Conservation (phyloP, 1,140 invertebrate species). For the Drosophila watanabei region DNA sequence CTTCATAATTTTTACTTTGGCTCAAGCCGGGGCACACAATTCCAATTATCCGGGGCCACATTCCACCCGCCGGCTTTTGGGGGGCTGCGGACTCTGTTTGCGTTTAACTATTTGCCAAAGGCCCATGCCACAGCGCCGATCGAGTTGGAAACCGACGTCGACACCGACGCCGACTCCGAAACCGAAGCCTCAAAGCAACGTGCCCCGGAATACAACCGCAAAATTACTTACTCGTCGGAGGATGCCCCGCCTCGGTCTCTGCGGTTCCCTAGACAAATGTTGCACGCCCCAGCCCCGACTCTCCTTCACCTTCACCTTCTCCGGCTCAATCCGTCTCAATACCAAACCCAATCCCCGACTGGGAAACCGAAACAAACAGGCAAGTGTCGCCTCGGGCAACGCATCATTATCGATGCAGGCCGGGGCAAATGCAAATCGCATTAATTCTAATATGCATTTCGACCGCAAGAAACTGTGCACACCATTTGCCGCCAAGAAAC, state of each 20-base stretch:
- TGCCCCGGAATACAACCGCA: slow-evolving; percentile 74
- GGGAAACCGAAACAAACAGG: slow-evolving; percentile 47
- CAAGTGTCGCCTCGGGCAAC: slow-evolving; percentile 38
- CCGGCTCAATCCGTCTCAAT: not conserved
- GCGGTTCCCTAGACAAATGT: slow-evolving; percentile 57
- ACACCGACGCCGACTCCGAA: not conserved
- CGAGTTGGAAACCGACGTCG: slow-evolving; percentile 35
- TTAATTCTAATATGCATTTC: slow-evolving; percentile 77
- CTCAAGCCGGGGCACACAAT: slow-evolving; percentile 46
- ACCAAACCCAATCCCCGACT: not conserved
- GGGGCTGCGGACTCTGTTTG: slow-evolving; percentile 50
- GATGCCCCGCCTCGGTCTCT: slow-evolving; percentile 23
- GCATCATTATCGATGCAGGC: slow-evolving; percentile 63
- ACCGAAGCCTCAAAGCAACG: slow-evolving; percentile 74
- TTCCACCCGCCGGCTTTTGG: slow-evolving; percentile 6
- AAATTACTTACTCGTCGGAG: slow-evolving; percentile 68
- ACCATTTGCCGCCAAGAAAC: slow-evolving; percentile 45
- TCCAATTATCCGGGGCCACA: slow-evolving; percentile 49
- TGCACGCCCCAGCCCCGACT: slow-evolving; percentile 8
- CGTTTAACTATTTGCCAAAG: slow-evolving; percentile 52
- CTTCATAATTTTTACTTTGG: slow-evolving; percentile 27
- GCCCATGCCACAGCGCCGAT: slow-evolving; percentile 37
- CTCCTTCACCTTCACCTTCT: not conserved
- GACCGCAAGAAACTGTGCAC: slow-evolving; percentile 72
- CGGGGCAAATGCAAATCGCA: slow-evolving; percentile 73